phyloP scores from a whole-genome alignment of 2,797 vertebrate species.

The Gastrophryne carolinensis region DNA sequence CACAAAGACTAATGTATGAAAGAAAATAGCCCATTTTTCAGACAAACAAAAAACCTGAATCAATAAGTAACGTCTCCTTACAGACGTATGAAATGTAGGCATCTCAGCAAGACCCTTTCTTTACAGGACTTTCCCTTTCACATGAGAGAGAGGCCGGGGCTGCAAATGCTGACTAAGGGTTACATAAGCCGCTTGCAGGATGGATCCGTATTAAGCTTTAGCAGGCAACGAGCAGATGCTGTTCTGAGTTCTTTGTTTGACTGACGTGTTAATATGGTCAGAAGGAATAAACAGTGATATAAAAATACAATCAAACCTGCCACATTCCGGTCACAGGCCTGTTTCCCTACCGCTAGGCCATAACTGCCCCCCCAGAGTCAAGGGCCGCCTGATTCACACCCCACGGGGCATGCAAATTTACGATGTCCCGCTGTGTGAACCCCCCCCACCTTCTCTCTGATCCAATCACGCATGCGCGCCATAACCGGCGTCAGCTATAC shows the following conservation, averaged over 20 bases:
- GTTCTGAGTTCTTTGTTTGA: neutral
- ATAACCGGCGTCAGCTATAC: too few species aligned
- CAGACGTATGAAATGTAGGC: constrained; percentile 56
- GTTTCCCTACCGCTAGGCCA: too few species aligned
- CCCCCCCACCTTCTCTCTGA: too few species aligned
- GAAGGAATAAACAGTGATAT: too few species aligned
- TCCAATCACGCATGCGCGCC: too few species aligned
- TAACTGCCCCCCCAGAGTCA: too few species aligned
- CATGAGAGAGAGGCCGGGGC: constrained; percentile 22
- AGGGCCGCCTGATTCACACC: too few species aligned
- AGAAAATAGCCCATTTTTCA: constrained; percentile 55
- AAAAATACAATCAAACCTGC: too few species aligned
- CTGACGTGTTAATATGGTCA: neutral
- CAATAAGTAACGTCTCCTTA: constrained; percentile 60
- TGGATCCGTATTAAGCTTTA: constrained; percentile 48
- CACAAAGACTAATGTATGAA: constrained; percentile 53
- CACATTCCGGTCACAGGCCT: too few species aligned
- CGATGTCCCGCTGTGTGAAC: too few species aligned
- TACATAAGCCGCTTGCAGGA: constrained; percentile 54
- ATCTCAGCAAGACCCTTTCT: constrained; percentile 57
- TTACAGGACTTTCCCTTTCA: constrained; percentile 56
- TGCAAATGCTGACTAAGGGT: constrained; percentile 55
- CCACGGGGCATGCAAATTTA: too few species aligned
- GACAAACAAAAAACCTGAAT: constrained; percentile 39
- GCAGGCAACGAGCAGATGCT: constrained; percentile 44